Evolutionary conservation across 2,888 invertebrate species (phyloP).

Genomic region (Lasius fuliginosus): DNA sequence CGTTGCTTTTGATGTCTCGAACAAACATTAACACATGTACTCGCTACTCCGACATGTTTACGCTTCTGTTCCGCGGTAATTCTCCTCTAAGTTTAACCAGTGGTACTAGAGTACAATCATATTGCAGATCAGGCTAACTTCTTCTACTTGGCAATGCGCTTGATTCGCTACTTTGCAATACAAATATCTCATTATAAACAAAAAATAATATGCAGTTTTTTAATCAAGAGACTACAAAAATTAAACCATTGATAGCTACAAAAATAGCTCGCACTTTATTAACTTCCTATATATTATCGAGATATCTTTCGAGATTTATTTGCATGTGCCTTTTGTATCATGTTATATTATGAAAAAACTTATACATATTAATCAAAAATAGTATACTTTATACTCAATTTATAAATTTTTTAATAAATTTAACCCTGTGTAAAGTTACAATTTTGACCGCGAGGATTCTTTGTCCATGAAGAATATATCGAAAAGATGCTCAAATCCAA

Average conservation of each 20-base stretch:
- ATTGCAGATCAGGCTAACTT: slow-evolving; percentile 60
- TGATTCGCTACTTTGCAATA: slow-evolving; percentile 41
- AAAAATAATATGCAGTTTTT: background rate
- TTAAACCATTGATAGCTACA: background rate
- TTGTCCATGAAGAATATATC: background rate
- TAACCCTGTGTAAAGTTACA: background rate
- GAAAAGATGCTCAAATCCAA: background rate
- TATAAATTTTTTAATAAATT: slow-evolving; percentile 4
- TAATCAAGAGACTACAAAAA: background rate
- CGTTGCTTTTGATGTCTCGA: slow-evolving; percentile 85
- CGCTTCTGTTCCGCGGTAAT: slow-evolving; percentile 77
- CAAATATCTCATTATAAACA: background rate
- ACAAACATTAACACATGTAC: slow-evolving; percentile 84
- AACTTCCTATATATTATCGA: background rate
- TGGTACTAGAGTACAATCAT: slow-evolving; percentile 70
- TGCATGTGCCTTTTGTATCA: background rate
- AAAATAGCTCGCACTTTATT: background rate
- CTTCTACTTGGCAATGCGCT: slow-evolving; percentile 61
- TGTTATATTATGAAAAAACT: background rate
- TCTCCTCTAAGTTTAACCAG: slow-evolving; percentile 75
- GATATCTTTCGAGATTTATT: background rate
- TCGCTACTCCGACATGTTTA: slow-evolving; percentile 84
- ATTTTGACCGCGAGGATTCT: background rate
- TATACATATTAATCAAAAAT: background rate
- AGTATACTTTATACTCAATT: background rate